Percentiles rank a stretch among this genome's conserved stretches.
phyloP scores from a whole-genome alignment of 2,113 vertebrate genomes.

The Gobiocypris rarus region DNA sequence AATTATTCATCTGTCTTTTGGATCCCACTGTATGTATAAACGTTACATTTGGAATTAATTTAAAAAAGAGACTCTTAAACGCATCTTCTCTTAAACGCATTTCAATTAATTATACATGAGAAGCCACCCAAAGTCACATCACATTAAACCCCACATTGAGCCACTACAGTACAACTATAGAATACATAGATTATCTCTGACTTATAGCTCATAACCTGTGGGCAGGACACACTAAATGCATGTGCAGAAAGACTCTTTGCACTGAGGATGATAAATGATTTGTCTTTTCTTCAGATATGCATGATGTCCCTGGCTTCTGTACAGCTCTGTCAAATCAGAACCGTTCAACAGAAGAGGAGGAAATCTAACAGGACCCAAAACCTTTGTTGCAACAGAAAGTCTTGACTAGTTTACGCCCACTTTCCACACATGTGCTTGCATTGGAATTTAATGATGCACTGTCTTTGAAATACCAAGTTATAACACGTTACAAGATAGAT shows the following conservation, averaged over 20 bases:
- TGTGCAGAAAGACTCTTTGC: not conserved
- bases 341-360: constrained; percentile 48
- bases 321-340: constrained; percentile 63
- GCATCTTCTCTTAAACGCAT: not conserved
- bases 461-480: not conserved
- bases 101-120: not conserved
- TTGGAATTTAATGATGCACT: not conserved
- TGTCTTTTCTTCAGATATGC: constrained; percentile 58
- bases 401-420: not conserved
- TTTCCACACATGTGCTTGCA: not conserved
- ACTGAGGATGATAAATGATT: not conserved
- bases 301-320: constrained; percentile 63
- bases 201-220: not conserved
- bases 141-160: not conserved
- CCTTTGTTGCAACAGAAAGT: constrained; percentile 5
- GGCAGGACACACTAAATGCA: not conserved
- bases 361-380: not conserved
- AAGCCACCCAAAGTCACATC: too few species aligned
- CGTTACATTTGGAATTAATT: not conserved
- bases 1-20: not conserved
- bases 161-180: not conserved
- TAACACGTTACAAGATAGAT: constrained; percentile 1
- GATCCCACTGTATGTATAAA: not conserved
- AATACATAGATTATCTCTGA: not conserved
- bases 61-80: not conserved